Base-by-base conservation (phyloP, 2,797 vertebrate species). In the Pachyuromys duprasi region DNA sequence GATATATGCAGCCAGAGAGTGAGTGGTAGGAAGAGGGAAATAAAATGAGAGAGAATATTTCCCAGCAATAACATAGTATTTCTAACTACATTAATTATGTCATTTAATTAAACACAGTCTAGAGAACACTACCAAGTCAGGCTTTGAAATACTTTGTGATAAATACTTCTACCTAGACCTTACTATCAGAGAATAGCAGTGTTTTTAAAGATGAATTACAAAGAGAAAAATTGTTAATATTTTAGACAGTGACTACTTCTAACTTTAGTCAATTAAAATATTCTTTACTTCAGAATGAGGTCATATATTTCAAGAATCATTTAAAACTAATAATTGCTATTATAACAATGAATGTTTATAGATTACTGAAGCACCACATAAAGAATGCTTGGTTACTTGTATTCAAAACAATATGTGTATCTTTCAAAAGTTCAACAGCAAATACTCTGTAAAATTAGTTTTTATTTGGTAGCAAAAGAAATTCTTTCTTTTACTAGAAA, bases 41-140 rank as follows among this genome's bases (percentile, higher is more conserved):
- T 20, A 72, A n/a, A 22, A 79, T 5, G 12, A 17, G 22, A 39
- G 3, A 57, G 89, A 97, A 36, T 95, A 91, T 12, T 53, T 53
- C n/a, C 94, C 75, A 26, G 33, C 2, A 95, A 92, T 63, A 97
- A 12, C 67, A 90, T 49, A 79, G 36, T 2, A 33, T 53, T 74
- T 83, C 39, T 39, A 2, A 91, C 14, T 55, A 26, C 70, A 86
- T 5, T 28, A 55, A 57, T 62, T 26, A 63, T 96, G 49, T 7
- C 60, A 90, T 92, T 95, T 98, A 89, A 97, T 96, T 97, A 95
- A 97, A 96, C 94, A 70, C 94, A 42, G 67, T 7, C 9, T 55
- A 97, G 22, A 93, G 76, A 94, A 96, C 42, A 65, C 79, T 90
- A 83, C 3, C 8, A 63, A 26, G 39, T 91, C 53, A 94, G 8